These are phyloP conservation scores for Antheraea yamamai DNA, from an alignment of 2,888 invertebrate species.

Conservation along the genomic window DNA sequence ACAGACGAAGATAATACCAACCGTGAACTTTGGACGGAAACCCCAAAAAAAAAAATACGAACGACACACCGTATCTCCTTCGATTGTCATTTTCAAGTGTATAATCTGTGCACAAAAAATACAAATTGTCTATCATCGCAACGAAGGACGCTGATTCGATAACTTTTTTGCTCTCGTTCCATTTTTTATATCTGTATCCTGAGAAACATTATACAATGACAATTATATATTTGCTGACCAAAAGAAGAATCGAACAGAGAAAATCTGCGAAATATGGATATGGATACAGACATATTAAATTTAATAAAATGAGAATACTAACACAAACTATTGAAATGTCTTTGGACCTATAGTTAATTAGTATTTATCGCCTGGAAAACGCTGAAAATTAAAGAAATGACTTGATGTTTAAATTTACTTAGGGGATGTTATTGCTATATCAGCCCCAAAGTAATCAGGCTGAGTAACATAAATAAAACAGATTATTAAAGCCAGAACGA, in stretches of 20 bases:
- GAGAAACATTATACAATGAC: background rate
- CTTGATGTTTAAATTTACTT: too few species aligned
- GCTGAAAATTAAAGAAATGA: too few species aligned
- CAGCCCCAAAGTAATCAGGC: too few species aligned
- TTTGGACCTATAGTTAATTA: too few species aligned
- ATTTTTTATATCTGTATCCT: background rate
- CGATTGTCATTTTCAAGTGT: constrained; percentile 8
- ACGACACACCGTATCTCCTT: constrained; percentile 10
- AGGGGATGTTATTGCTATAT: too few species aligned
- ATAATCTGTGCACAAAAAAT: background rate
- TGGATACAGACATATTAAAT: too few species aligned
- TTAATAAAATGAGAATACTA: too few species aligned
- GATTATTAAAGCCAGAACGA: too few species aligned
- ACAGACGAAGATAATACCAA: constrained; percentile 2
- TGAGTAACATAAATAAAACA: too few species aligned
- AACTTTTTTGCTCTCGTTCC: background rate
- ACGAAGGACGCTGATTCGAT: background rate
- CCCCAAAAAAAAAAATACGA: constrained; percentile 7
- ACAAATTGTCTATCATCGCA: background rate
- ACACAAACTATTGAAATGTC: too few species aligned
- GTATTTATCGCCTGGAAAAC: too few species aligned
- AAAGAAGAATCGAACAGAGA: background rate
- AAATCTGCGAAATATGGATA: too few species aligned
- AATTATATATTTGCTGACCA: background rate
- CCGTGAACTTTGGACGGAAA: constrained; percentile 7